These are phyloP conservation scores for Alviniconcha strummeri DNA, from an alignment of 2,888 invertebrate species.

Conservation along the genomic window DNA sequence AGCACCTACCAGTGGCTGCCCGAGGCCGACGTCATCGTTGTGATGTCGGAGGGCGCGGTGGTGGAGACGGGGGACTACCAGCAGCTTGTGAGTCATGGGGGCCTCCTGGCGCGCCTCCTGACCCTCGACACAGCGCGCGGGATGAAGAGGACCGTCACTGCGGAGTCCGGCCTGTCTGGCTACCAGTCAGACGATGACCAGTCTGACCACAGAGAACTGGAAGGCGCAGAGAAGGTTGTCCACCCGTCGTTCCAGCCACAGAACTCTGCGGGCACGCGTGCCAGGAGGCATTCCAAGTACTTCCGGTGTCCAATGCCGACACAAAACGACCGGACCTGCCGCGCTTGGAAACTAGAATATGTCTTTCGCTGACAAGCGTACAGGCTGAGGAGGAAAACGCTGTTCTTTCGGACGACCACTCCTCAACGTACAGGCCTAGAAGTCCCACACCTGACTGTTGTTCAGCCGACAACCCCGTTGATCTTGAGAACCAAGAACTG, in stretches of 20 bases:
- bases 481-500: neutral
- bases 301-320: neutral
- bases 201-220: neutral
- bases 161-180: neutral
- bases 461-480: neutral
- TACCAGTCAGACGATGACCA: neutral
- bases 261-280: neutral
- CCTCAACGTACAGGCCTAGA: too few species aligned
- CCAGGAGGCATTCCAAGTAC: neutral
- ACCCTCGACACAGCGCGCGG: neutral
- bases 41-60: slow-evolving; percentile 34
- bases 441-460: too few species aligned
- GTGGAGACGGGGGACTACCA: slow-evolving; percentile 31
- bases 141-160: neutral
- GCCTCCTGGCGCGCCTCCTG: slow-evolving; percentile 27
- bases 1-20: slow-evolving; percentile 39
- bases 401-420: too few species aligned
- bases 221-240: neutral
- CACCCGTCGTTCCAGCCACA: neutral
- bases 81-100: slow-evolving; percentile 31
- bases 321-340: too few species aligned
- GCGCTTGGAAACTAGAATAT: too few species aligned
- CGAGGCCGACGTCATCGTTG: slow-evolving; percentile 36
- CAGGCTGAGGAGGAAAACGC: too few species aligned
- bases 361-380: too few species aligned